Evolutionary conservation across 1,140 invertebrate species (phyloP), one percentile per base, ranked within the genome.

Genomic region (Euglossa dilemma): DNA sequence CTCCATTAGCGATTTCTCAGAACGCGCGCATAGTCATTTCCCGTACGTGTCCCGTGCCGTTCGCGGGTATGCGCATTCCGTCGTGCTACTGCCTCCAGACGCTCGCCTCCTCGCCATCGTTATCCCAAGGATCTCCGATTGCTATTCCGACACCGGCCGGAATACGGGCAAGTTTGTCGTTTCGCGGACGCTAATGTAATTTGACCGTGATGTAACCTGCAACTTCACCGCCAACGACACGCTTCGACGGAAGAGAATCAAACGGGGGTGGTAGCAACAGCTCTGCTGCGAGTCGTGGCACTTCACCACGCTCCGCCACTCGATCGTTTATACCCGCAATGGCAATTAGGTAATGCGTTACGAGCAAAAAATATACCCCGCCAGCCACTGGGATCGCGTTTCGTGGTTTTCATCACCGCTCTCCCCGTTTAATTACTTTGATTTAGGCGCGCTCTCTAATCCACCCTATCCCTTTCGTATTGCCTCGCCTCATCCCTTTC

Each of bases 1-100:
- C 84, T 88, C 87, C 87, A 89, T 89, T 89, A 89, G 87, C 87
- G 87, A 89, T 88, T 88, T 88, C 86, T 88, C 87, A 85, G 86
- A 73, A 76, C 78, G 84, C 83, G 63, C 83, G 86, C 86, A 85
- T 80, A 85, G 71, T 88, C 87, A 80, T 89, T 88, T 85, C 80
- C 80, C 61, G 83, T 88, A 83, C 70, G 86, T 79, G 87, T 73
- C 86, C 75, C 66, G 25, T 25, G 28, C 69, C 74, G 80, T 77
- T 75, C 80, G 56, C 36, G 43, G 28, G n/a, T 66, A 63, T 63
- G 85, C 71, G 23, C 80, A 63, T 75, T 86, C 75, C 69, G n/a
- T 45, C 16, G 81, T 52, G 25, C 18, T 78, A 61, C 28, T 16
- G 64, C 18, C 52, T 81, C 45, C 47, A 80, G 61, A 63, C 70